These are phyloP conservation scores for Caenorhabditis doughertyi DNA, from an alignment of 2,888 invertebrate genomes.

Conservation along the genomic window DNA sequence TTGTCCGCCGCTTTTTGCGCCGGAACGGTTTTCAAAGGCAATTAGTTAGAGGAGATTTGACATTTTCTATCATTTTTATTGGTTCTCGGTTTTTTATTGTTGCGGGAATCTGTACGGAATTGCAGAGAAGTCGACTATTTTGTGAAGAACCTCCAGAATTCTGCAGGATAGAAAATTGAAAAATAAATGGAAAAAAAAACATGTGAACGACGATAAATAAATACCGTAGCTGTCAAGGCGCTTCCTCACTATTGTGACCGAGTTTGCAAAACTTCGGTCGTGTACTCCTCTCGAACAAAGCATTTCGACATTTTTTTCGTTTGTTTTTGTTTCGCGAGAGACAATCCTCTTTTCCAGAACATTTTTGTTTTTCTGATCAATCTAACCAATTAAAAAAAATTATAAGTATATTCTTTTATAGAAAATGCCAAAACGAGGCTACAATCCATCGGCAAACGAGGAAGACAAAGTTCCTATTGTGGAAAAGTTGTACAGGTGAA, in stretches of 20 bases:
- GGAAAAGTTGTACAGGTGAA: slow-evolving; percentile 79
- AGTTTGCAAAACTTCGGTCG: slow-evolving; percentile 24
- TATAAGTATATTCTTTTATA: background rate
- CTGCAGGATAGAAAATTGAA: slow-evolving; percentile 7
- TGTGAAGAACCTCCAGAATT: background rate
- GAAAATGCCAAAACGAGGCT: slow-evolving; percentile 70
- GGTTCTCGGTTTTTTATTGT: background rate
- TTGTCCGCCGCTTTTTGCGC: slow-evolving; percentile 29
- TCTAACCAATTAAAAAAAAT: background rate
- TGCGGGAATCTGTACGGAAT: too few species aligned
- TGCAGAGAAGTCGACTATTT: background rate
- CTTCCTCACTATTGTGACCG: background rate
- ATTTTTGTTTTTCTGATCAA: background rate
- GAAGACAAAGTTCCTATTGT: slow-evolving; percentile 76
- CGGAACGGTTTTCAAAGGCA: slow-evolving; percentile 38
- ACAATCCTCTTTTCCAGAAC: background rate
- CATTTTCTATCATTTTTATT: background rate
- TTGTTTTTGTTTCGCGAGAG: background rate
- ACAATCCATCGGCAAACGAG: slow-evolving; percentile 63
- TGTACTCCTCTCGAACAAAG: slow-evolving; percentile 54
- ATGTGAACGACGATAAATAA: background rate
- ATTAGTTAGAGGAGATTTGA: slow-evolving; percentile 30
- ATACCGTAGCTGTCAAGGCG: slow-evolving; percentile 20
- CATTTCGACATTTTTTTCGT: slow-evolving; percentile 8
- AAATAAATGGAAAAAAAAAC: background rate